Percentiles rank a stretch among this genome's conserved stretches.
phyloP scores from a whole-genome alignment of 2,888 invertebrate genomes.

The Crossocerus cetratus region DNA sequence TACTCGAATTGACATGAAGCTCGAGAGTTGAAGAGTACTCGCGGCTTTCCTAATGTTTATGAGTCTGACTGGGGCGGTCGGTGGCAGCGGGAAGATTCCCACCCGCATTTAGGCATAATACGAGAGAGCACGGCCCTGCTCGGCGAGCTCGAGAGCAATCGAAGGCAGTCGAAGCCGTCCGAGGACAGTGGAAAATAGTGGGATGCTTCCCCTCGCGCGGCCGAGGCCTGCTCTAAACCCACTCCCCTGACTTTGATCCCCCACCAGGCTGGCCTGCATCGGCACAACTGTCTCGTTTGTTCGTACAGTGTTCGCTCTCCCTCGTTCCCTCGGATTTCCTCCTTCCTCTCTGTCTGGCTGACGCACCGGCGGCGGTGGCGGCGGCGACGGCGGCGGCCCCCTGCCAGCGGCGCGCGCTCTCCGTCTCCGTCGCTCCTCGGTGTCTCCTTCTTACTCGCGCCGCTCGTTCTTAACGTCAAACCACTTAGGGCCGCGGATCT shows the following conservation, averaged over 20 bases:
- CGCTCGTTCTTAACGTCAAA: conserved; percentile 73
- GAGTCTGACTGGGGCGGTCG: conserved; percentile 22
- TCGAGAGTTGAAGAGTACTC: conserved; percentile 2
- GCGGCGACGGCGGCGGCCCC: background rate
- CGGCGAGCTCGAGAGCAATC: conserved; percentile 51
- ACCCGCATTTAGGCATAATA: conserved; percentile 45
- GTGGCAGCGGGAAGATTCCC: conserved; percentile 47
- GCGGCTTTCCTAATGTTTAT: conserved; percentile 17
- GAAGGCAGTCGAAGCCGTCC: conserved; percentile 58
- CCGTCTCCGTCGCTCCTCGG: conserved; percentile 42
- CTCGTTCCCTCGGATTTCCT: conserved; percentile 36
- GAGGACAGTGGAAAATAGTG: conserved; percentile 55
- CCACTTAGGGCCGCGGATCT: conserved; percentile 72
- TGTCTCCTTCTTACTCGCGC: conserved; percentile 46
- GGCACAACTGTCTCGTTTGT: conserved; percentile 21
- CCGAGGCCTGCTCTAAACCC: conserved; percentile 39
- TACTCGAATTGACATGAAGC: background rate
- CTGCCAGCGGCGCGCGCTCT: conserved; percentile 28
- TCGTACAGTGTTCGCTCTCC: conserved; percentile 34
- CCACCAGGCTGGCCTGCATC: conserved; percentile 22
- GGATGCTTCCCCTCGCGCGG: conserved; percentile 45
- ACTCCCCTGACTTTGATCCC: conserved; percentile 41
- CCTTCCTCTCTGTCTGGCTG: conserved; percentile 38
- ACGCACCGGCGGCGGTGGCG: too few relatives aligned
- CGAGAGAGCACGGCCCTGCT: conserved; percentile 57